Conservation (phyloP, 2,888 invertebrate genomes). For the Agrilus mali region DNA sequence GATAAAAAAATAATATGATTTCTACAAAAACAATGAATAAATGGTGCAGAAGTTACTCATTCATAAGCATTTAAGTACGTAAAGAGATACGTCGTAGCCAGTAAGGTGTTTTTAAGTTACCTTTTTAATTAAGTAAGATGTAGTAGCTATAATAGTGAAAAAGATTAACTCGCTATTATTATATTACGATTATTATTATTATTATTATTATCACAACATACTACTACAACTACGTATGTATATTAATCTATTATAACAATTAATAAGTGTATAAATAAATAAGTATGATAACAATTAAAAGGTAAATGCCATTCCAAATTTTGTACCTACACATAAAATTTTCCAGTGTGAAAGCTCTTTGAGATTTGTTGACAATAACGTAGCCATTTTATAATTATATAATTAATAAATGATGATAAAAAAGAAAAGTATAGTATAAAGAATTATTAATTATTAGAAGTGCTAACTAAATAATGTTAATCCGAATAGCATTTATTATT, state of each 20-base stretch:
- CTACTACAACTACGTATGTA: neutral
- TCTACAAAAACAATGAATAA: constrained; percentile 35
- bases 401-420: constrained; percentile 17
- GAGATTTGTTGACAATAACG: constrained; percentile 37
- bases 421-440: constrained; percentile 4
- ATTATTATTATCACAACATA: constrained; percentile 5
- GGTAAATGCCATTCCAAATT: constrained; percentile 34
- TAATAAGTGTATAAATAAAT: neutral
- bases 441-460: constrained; percentile 25
- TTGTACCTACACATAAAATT: constrained; percentile 32
- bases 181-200: no score
- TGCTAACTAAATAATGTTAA: constrained; percentile 26
- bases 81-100: constrained; percentile 15
- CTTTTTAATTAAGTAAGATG: constrained; percentile 18
- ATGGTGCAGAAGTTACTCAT: constrained; percentile 34
- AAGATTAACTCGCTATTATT: constrained; percentile 22
- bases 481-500: constrained; percentile 34
- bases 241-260: constrained; percentile 1
- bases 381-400: constrained; percentile 38
- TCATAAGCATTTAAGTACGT: constrained; percentile 32
- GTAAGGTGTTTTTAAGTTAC: constrained; percentile 29
- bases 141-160: constrained; percentile 20
- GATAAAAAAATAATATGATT: constrained; percentile 20
- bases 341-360: constrained; percentile 32
- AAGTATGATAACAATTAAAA: constrained; percentile 3